Conservation (phyloP, 2,113 vertebrate species). For the Procapra przewalskii region DNA sequence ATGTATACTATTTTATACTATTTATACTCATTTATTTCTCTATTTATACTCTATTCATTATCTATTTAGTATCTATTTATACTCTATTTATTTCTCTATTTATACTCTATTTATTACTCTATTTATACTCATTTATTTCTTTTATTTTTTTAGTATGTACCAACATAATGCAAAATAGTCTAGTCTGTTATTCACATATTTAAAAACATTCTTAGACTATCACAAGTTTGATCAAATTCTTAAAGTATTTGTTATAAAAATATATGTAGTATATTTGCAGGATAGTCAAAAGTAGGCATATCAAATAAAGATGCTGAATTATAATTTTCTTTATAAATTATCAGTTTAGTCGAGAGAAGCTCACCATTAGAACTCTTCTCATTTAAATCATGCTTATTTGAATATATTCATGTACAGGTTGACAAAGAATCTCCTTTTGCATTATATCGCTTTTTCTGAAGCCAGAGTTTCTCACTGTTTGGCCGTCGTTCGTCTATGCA, state of each 20-base stretch:
- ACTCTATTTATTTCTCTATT: no score
- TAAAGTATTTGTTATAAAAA: constrained; percentile 30
- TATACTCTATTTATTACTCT: no score
- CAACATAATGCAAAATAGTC: constrained; percentile 45
- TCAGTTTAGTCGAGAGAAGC: constrained; percentile 75
- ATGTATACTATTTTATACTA: no score
- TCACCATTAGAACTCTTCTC: constrained; percentile 68
- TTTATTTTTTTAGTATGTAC: neutral
- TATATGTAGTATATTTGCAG: constrained; percentile 23
- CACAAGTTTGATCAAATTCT: constrained; percentile 18
- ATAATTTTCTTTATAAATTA: constrained; percentile 75
- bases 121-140: constrained; percentile 50
- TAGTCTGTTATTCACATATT: neutral
- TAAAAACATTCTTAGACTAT: constrained; percentile 5
- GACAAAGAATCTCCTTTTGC: constrained; percentile 72
- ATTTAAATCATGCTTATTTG: constrained; percentile 73
- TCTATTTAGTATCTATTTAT: no score
- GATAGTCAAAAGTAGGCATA: constrained; percentile 44
- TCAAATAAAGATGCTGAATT: constrained; percentile 59
- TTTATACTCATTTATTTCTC: constrained; percentile 50
- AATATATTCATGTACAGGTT: constrained; percentile 76
- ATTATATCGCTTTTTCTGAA: constrained; percentile 65
- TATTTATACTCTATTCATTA: no score
- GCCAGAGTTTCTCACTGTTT: constrained; percentile 68
- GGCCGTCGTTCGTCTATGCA: constrained; percentile 76